Base-by-base conservation (phyloP, 2,797 vertebrate species). In the Tadarida brasiliensis region DNA sequence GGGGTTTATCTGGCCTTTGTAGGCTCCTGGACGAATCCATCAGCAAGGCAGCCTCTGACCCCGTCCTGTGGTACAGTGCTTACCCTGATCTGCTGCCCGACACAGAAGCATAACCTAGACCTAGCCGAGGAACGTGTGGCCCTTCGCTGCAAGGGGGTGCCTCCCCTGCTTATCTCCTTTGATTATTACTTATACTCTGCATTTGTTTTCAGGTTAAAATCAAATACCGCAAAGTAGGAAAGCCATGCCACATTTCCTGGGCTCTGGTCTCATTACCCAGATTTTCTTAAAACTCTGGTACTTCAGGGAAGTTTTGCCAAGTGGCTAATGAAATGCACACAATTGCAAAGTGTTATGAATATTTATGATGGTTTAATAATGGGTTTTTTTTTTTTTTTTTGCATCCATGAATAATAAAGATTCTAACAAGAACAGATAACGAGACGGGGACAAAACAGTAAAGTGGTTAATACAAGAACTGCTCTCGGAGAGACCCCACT, bases 281-380 rank as follows among this genome's bases (percentile, higher is more conserved):
- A 97, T 98, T 98, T 97, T 96, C 96, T 97, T 96, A 97, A 98
- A 98, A 98, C 94, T 97, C 91, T 76, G 95, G 73, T 96, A 95
- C 96, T 98, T 97, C 61, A 93, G 98, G 98, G 97, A 97, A 98
- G 94, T 98, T 98, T 98, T 98, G 97, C 98, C 98, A 98, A 98
- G 98, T 97, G 91, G 96, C 87, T 98, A 97, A 98, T 98, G 94
- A 98, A 98, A 98, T 97, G 95, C 96, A 97, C 84, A 96, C 89
- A 95, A 77, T 97, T 97, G 94, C 97, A 94, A 96, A 98, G 96
- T 90, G 92, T 97, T 98, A 98, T 98, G 98, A 99, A 98, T 99
- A 98, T 99, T 98, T 98, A 98, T 98, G 97, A 94, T 98, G 80
- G 83, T 97, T 98, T 98, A 98, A 98, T 98, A 97, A 98, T 96